These are phyloP conservation scores for Carassius gibelio DNA, from an alignment of 2,113 vertebrate genomes.

Conservation along the genomic window DNA sequence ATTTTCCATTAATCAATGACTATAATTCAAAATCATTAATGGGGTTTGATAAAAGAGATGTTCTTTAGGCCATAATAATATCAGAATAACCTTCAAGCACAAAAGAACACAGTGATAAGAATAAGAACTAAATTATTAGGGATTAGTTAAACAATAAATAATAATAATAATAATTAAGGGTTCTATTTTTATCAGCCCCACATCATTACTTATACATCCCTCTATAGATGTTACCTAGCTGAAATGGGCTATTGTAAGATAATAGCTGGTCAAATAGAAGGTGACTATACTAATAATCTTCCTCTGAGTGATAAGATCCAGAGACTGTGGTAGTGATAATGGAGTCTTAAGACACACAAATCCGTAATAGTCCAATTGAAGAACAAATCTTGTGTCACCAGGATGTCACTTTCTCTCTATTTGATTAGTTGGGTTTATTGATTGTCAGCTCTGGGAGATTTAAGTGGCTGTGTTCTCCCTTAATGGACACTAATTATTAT, in stretches of 20 bases:
- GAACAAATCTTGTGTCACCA: slow-evolving; percentile 7
- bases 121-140: slow-evolving; percentile 16
- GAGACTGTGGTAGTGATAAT: slow-evolving; percentile 5
- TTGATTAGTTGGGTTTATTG: slow-evolving; percentile 46
- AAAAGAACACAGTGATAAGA: slow-evolving; percentile 20
- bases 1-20: slow-evolving; percentile 64
- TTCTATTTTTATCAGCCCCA: not conserved
- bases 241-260: not conserved
- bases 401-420: slow-evolving; percentile 37
- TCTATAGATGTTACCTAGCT: not conserved
- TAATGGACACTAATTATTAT: slow-evolving; percentile 39
- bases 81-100: slow-evolving; percentile 61
- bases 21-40: slow-evolving; percentile 47
- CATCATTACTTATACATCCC: not conserved
- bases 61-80: slow-evolving; percentile 56
- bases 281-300: slow-evolving; percentile 41
- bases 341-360: not conserved
- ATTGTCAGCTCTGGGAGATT: slow-evolving; percentile 3
- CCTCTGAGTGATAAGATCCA: slow-evolving; percentile 31
- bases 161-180: too few relatives aligned
- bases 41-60: slow-evolving; percentile 49
- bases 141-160: too few relatives aligned
- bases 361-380: slow-evolving; percentile 13
- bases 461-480: slow-evolving; percentile 37
- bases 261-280: not conserved